Evolutionary conservation across 2,113 vertebrate species (phyloP), one percentile per base, ranked within the genome.

Genomic region (Petrocephalus zakoni): DNA sequence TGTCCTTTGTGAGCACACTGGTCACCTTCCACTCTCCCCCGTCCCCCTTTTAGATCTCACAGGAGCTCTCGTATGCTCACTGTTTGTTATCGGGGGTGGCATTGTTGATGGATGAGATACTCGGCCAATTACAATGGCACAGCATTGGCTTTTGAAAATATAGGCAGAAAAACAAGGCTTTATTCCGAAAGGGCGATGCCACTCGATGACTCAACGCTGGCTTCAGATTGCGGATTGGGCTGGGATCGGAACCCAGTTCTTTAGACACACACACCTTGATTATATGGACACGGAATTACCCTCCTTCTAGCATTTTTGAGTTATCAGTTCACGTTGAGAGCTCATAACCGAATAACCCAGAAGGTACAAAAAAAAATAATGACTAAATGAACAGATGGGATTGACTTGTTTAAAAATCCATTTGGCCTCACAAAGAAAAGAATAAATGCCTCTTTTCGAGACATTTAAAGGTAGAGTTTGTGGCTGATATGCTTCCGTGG

Each of bases 91-190:
- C 94, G 93, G 93, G 94, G 94, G 93, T 95, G 95, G 95, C 94
- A 94, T 92, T 90, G 93, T 94, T 96, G 95, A 96, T 96, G 95
- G 95, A 96, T 96, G 95, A 95, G 94, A 95, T 94, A 95, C 95
- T 95, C 94, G 92, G 93, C 94, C 95, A 96, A 96, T 96, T 96
- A 96, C 95, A 96, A 96, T 95, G 95, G 95, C 95, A 96, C 95
- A 95, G 95, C 95, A 95, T 95, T 95, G 95, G 94, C 95, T 96
- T 95, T 95, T 93, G 92, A 92, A 94, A 94, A 94, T 94, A 95
- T 95, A 94, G 94, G 94, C 93, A 95, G 93, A 95, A 95, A 96
- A 95, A 94, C 92, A 92, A 86, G 83, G 29, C 21, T 78, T 82
- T 89, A 90, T 89, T 93, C 92, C 92, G 92, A 92, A 90, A 64